Evolutionary conservation across 1,140 invertebrate genomes (phyloP), one percentile per base, ranked within the genome.

Genomic region (Heliconius eleuchia): DNA sequence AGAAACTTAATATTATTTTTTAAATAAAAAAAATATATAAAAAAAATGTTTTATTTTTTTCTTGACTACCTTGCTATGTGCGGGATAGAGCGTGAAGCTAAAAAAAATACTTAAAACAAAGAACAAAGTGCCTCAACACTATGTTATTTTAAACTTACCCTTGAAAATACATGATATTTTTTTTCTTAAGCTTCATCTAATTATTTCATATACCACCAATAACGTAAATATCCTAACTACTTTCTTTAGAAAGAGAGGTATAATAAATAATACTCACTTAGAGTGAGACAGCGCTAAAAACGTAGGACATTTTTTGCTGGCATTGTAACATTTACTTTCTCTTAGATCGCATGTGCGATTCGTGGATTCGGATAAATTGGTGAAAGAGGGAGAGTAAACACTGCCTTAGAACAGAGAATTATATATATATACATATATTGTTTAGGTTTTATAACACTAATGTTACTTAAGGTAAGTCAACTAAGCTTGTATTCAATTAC

Each of bases 301-400:
- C 89, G 88, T 83, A 86, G 79, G 74, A 70, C 78, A 76, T 75
- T 87, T 90, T 91, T 90, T 85, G 74, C 74, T 80, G 84, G 83
- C 86, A 80, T 88, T 84, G 87, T 89, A 90, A 89, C 82, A 88
- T 85, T 37, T 83, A 92, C 91, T 93, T 93, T 93, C 92, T 92
- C 92, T 81, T 82, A 84, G 86, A 79, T 88, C 79, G 81, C 86
- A 88, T 86, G 87, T 84, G 79, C 85, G 80, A 87, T 88, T 87
- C 89, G 84, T 89, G 90, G 90, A 88, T 89, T 91, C 79, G 83
- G 82, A 86, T 86, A 46, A 46, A 46, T 92, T 89, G 85, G 89
- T 89, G 87, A 91, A 89, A 92, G 88, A 91, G 87, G 85, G 87
- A 92, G 87, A 91, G 88, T 87, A 80, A 37, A 37, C 34, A 37